Base-by-base conservation (phyloP, 2,113 vertebrate species). In the Lamprologus ornatipinnis region DNA sequence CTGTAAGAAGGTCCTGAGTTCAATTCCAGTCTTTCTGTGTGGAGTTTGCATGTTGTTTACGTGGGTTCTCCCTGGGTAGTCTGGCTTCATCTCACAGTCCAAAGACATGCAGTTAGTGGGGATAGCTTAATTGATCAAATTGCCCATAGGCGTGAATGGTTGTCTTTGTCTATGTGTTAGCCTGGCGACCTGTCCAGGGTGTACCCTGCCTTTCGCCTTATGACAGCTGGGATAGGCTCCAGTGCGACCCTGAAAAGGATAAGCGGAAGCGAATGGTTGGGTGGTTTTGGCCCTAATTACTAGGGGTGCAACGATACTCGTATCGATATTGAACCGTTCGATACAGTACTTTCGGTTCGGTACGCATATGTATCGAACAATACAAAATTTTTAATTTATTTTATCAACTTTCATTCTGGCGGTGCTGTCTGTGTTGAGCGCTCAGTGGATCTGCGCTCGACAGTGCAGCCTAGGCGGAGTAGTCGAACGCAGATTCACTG, bases 41-140 rank as follows among this genome's bases (percentile, higher is more conserved):
- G 28, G 15, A 60, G 28, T 60, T 1, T 60, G 58, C 15, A 19
- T 33, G 28, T 0, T 33, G 28, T 33, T 33, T 60, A 15, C 1
- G 0, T 5, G 26, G 55, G 55, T 58, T 0, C 55, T 58, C 23
- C 23, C 1, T 0, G 0, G 9, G 57, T 33, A 60, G 28, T 60
- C 28, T 19, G 58, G 15, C 58, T 60, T 60, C 15, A 0, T 60
- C 2, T 1, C 58, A 33, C 15, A 60, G 28, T 33, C 28, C 15
- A 19, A 63, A 63, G 15, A 63, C 28, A 6, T 63, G 9, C 1
- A 60, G 57, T 60, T 6, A 60, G 28, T 60, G 28, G 15, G 58
- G 2, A 60, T 60, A 60, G 28, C 15, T 60, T 60, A 60, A 19
- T 33, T 60, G 58, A 33, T 19, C 58, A 60, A 60, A 60, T 33